These are phyloP conservation scores for Phoxinus dragarum DNA, from an alignment of 2,797 vertebrate genomes.

Conservation along the genomic window DNA sequence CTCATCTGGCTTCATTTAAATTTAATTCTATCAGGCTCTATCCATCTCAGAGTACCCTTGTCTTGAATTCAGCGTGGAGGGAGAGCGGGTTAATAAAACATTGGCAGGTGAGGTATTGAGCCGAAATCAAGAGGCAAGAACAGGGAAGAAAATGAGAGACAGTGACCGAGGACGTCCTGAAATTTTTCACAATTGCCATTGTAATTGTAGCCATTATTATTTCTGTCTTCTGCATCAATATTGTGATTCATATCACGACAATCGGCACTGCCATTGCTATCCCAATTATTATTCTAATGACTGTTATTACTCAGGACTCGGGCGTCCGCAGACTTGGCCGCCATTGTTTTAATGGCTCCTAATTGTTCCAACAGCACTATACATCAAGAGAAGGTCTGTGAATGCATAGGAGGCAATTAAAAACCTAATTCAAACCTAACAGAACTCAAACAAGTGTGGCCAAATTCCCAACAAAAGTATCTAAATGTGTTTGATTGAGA, in stretches of 20 bases:
- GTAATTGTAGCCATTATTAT: conserved; percentile 79
- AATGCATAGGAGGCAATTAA: conserved; percentile 58
- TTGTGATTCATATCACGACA: conserved; percentile 81
- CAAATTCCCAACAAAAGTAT: conserved; percentile 56
- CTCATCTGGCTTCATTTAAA: conserved; percentile 69
- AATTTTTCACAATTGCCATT: conserved; percentile 70
- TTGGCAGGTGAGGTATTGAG: conserved; percentile 58
- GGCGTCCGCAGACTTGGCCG: conserved; percentile 65
- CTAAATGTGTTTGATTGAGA: conserved; percentile 62
- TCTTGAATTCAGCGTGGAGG: conserved; percentile 45
- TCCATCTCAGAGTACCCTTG: conserved; percentile 72
- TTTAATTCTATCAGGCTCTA: conserved; percentile 73
- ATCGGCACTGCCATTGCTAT: conserved; percentile 71
- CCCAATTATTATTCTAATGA: conserved; percentile 82
- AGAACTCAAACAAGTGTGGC: conserved; percentile 46
- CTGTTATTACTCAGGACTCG: conserved; percentile 80
- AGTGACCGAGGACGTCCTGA: conserved; percentile 62
- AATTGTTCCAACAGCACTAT: conserved; percentile 68
- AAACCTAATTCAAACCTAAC: conserved; percentile 61
- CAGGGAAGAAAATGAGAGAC: conserved; percentile 25
- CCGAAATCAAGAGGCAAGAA: conserved; percentile 44
- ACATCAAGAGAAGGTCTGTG: conserved; percentile 64
- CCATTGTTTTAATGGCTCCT: conserved; percentile 73
- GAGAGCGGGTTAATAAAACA: conserved; percentile 62
- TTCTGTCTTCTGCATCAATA: conserved; percentile 78